Conservation (phyloP, 1,140 invertebrate species). For the Galleria mellonella region DNA sequence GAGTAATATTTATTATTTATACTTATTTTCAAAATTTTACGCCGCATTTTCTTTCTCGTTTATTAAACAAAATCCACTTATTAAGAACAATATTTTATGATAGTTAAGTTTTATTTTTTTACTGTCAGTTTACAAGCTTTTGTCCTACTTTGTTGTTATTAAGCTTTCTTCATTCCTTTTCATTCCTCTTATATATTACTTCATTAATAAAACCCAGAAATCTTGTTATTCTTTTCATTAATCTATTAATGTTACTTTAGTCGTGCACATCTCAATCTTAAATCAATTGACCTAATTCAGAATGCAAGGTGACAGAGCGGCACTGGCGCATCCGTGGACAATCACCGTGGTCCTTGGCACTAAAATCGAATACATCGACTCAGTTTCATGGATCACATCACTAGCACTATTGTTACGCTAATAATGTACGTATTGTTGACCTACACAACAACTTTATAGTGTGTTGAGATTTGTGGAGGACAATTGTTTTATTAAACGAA, state of each 20-base stretch:
- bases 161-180: no score
- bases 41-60: no score
- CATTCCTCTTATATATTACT: no score
- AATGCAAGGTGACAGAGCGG: constrained; percentile 39
- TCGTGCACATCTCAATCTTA: constrained; percentile 17
- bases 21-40: no score
- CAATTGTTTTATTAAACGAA: no score
- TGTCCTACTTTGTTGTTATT: no score
- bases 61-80: no score
- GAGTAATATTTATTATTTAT: no score
- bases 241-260: background rate
- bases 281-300: constrained; percentile 31
- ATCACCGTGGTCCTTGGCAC: constrained; percentile 54
- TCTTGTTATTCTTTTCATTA: background rate
- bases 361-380: constrained; percentile 21
- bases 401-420: constrained; percentile 45
- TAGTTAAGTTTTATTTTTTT: no score
- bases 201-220: no score
- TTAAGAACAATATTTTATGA: no score
- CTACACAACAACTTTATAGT: constrained; percentile 28
- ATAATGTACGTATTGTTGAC: constrained; percentile 32
- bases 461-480: background rate
- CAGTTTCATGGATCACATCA: constrained; percentile 52
- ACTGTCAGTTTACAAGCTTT: no score
- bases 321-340: constrained; percentile 32